Evolutionary conservation across 2,797 vertebrate species (phyloP), one percentile per base, ranked within the genome.

Genomic region (Gymnoscopelus microlampas): DNA sequence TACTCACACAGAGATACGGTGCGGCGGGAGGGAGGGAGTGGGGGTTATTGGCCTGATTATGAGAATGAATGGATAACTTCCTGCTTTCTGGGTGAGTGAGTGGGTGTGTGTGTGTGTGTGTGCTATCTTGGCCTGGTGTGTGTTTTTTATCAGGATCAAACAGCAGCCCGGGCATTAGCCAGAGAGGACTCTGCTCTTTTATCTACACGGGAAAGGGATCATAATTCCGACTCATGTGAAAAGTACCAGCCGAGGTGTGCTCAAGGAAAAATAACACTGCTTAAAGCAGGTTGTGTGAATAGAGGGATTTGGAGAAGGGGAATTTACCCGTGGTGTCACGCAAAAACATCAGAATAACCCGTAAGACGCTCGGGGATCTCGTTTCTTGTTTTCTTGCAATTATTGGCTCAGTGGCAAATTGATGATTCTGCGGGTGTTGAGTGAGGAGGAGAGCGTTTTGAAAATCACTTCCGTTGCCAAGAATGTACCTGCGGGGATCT

Each of bases 61-160:
- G 71, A 79, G 77, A 81, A 87, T 92, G 82, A 90, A 89, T 89
- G 86, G 89, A 85, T 89, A 89, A 89, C 85, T 89, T 90, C 88
- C 87, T 85, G 75, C 70, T 63, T 35, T 78, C 66, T 55, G 58
- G 58, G 68, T 29, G 71, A 70, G 68, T 58, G 64, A 23, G 78
- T 60, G 81, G 44, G 80, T 79, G 80, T 26, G 12, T 57, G 39
- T 81, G 66, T 70, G 24, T 56, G 80, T 84, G 72, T 70, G 63
- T 77, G 76, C 88, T 91, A 89, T 91, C 89, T 87, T 53, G 62
- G 73, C 50, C 4, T 51, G 65, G 74, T 78, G 82, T 35, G 32
- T 29, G 26, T 35, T 39, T 76, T 88, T 88, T 93, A 92, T 93
- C 94, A 83, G 93, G 94, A 95, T 95, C 95, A 96, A 95, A 96